phyloP scores from a whole-genome alignment of 2,113 vertebrate species.

The Morone chrysops region DNA sequence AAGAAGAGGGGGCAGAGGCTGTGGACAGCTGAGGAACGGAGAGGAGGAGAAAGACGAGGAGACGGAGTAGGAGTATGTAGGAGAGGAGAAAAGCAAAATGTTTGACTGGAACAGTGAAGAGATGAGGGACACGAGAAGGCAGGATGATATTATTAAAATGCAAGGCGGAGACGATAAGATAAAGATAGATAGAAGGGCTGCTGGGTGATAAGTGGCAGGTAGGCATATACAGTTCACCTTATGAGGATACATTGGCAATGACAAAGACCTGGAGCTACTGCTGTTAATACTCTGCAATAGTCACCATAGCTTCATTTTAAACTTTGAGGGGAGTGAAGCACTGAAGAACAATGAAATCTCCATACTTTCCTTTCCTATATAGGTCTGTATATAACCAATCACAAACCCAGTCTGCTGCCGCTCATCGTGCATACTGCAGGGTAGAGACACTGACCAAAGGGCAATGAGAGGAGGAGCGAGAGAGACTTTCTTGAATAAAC shows the following conservation, averaged over 20 bases:
- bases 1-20: constrained; percentile 47
- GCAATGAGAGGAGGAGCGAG: constrained; percentile 70
- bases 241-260: constrained; percentile 58
- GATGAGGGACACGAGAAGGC: constrained; percentile 31
- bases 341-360: constrained; percentile 34
- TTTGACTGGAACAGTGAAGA: constrained; percentile 42
- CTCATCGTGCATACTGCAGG: constrained; percentile 46
- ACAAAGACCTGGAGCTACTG: constrained; percentile 33
- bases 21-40: constrained; percentile 25
- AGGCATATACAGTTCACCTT: constrained; percentile 48
- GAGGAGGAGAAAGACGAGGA: constrained; percentile 14
- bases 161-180: constrained; percentile 50
- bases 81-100: constrained; percentile 52
- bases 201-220: constrained; percentile 49
- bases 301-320: constrained; percentile 48
- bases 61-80: constrained; percentile 20
- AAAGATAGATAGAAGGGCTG: constrained; percentile 28
- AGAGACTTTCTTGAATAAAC: constrained; percentile 76
- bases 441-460: constrained; percentile 69
- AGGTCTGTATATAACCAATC: constrained; percentile 38
- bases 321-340: constrained; percentile 36
- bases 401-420: neutral
- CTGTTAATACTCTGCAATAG: constrained; percentile 34
- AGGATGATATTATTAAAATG: constrained; percentile 60
- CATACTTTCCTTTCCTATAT: constrained; percentile 13